Evolutionary conservation across 1,140 invertebrate genomes (phyloP), one percentile per base, ranked within the genome.

Genomic region (Liolophura sinensis): DNA sequence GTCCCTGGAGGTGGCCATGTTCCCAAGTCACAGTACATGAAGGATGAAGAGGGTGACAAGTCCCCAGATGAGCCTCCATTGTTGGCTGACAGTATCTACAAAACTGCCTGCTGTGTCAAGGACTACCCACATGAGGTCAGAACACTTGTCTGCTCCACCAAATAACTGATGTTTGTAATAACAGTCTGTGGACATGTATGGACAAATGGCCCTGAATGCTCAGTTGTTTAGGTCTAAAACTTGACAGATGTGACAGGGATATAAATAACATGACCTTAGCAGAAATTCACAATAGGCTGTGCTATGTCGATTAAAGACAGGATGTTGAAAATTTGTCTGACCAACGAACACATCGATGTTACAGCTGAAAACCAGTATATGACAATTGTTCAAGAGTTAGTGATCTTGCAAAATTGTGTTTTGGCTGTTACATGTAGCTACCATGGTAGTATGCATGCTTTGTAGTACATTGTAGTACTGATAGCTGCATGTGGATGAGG

Each of bases 1-100:
- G 90, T 95, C 52, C 89, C 91, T 68, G 94, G 96, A 78, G 94
- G 94, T 49, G 92, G 93, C 49, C 85, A 95, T 59, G 92, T 97
- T 12, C 94, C 95, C 20, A 97, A 97, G 85, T 89, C 88, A 69
- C 85, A 95, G 58, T 97, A 97, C 80, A 90, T 92, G 84, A 89
- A 90, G 68, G 87, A 90, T 40, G 90, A 93, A 64, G 87, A 88
- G 66, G 80, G 84, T 62, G 87, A 88, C 46, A 82, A 82, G 59
- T 82, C 83, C 22, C 85, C 86, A 18, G 87, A 89, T 68, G 86
- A 85, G 47, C 86, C 88, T 62, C 87, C 88, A 6, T 65, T 75
- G 11, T 83, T 91, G 60, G 88, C 90, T 69, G 89, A 92, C 75
- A 91, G 89, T 76, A 88, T 92, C 66, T 93, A 92, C 80, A 86